A percentile compares a stretch with the other conserved stretches of the same genome.
Conservation (phyloP, 2,113 vertebrate genomes). For the Prunella fulvescens region DNA sequence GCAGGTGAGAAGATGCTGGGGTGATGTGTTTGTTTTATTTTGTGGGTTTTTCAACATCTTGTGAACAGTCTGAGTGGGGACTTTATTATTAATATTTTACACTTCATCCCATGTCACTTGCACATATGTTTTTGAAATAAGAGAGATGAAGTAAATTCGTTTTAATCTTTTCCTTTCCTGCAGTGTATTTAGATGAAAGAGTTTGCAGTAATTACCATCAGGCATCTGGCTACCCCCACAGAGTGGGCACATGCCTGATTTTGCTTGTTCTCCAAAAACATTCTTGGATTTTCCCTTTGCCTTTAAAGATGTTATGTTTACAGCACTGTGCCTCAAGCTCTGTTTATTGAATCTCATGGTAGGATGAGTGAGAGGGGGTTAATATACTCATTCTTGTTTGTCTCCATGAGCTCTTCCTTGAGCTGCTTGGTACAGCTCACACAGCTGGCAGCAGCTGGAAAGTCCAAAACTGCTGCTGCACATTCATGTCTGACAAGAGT, state of each 20-base stretch:
- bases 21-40: not conserved
- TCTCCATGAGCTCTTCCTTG: not conserved
- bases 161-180: not conserved
- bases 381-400: not conserved
- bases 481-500: not conserved
- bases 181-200: not conserved
- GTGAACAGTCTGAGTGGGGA: not conserved
- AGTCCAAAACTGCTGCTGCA: not conserved
- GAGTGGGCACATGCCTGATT: not conserved
- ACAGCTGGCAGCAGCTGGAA: not conserved
- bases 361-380: not conserved
- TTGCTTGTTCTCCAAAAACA: not conserved
- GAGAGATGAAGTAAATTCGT: not conserved
- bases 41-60: not conserved
- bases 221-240: not conserved
- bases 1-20: constrained; percentile 8
- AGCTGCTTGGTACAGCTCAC: not conserved
- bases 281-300: not conserved
- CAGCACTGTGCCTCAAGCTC: not conserved
- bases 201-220: not conserved
- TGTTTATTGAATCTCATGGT: constrained; percentile 2
- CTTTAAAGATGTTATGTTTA: not conserved
- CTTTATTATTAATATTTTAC: not conserved
- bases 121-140: not conserved
- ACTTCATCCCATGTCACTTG: not conserved